Percentiles rank a stretch among this genome's conserved stretches.
Conservation (phyloP, 2,113 vertebrate species). For the Rafetus swinhoei region DNA sequence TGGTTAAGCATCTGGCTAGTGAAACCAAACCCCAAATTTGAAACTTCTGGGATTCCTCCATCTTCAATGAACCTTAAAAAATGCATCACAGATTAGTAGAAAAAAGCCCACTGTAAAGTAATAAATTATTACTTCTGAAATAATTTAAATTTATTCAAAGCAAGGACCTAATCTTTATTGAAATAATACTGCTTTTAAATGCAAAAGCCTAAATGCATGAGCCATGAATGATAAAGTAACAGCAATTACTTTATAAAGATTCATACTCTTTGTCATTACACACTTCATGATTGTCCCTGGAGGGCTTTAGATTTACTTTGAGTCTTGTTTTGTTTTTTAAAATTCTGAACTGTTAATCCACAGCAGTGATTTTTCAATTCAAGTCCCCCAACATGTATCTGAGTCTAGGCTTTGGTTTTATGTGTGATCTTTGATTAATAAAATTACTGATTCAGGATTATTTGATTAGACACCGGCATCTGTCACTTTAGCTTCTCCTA, state of each 20-base stretch:
- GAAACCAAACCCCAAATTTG: background rate
- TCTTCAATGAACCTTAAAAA: background rate
- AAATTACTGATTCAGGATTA: conserved; percentile 22
- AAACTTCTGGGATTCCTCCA: background rate
- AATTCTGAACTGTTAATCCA: conserved; percentile 4
- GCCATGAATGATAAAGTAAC: background rate
- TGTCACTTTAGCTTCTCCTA: background rate
- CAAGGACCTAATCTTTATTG: background rate
- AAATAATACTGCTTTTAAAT: background rate
- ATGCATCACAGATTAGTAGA: background rate
- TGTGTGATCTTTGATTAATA: conserved; percentile 35
- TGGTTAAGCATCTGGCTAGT: background rate
- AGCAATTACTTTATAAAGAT: background rate
- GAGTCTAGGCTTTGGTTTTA: background rate
- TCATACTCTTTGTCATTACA: background rate
- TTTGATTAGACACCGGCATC: conserved; percentile 24
- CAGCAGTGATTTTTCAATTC: background rate
- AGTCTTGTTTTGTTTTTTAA: conserved; percentile 21
- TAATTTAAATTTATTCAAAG: background rate
- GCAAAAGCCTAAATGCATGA: background rate
- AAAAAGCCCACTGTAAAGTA: background rate
- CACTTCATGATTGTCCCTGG: background rate
- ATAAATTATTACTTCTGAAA: background rate
- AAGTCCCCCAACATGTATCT: background rate
- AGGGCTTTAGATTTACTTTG: background rate